Evolutionary conservation across 2,113 vertebrate species (phyloP), one percentile per base, ranked within the genome.

Genomic region (Eulemur rufifrons): DNA sequence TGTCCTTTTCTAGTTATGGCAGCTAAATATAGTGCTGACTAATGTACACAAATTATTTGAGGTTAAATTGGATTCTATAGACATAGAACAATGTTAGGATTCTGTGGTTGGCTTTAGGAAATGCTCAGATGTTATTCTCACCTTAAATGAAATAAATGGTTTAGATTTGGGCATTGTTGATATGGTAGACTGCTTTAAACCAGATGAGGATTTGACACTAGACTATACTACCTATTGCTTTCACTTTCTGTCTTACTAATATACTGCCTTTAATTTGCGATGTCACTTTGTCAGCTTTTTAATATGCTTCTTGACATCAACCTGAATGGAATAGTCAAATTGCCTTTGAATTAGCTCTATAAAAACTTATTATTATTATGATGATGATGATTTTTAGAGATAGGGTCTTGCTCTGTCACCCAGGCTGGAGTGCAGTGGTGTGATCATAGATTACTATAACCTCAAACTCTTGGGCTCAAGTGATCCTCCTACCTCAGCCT

Each of bases 71-170:
- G 64, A 91, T 93, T 84, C 61, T 69, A 74, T 93, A 63, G 50
- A n/a, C 25, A 74, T 50, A 88, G 17, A 66, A 59, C 71, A 84
- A 87, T 93, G 56, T 80, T 84, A 63, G 47, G 64, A 80, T 83
- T 95, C 63, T 88, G 86, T 82, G 74, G 73, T 27, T 86, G 66
- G 27, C 39, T 74, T 66, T n/a, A 82, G 61, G 45, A 96, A 90
- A 59, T 87, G 15, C 76, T 91, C 29, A 92, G 59, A 81, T 81
- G 50, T 47, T 84, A 6, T 89, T 87, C 34, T 91, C 68, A 77
- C 17, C 66, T n/a, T 23, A 94, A 90, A 86, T 86, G 59, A 95
- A 91, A 34, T 73, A 84, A 86, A 88, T 73, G 21, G n/a, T 78
- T 86, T 47, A 86, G 64, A 91, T 74, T 71, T 59, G 76, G n/a